phyloP scores from a whole-genome alignment of 2,888 invertebrate genomes.

The Panorpa germanica region DNA sequence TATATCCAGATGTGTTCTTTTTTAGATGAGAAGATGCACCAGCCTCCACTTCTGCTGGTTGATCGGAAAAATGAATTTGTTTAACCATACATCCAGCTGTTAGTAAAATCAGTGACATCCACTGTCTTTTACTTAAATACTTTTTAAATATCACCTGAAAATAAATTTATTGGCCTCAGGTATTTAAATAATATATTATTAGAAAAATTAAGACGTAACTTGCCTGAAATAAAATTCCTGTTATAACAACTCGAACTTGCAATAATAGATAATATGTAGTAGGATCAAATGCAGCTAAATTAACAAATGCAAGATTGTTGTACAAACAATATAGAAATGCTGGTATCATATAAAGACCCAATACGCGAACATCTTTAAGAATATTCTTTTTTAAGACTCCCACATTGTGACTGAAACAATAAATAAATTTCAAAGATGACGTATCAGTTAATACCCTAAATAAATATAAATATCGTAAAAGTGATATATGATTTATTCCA shows the following conservation, averaged over 20 bases:
- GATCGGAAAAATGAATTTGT: constrained; percentile 40
- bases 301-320: constrained; percentile 84
- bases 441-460: constrained; percentile 1
- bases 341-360: constrained; percentile 74
- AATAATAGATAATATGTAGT: constrained; percentile 83
- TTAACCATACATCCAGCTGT: constrained; percentile 86
- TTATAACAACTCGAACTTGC: constrained; percentile 81
- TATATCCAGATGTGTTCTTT: constrained; percentile 23
- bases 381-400: constrained; percentile 34
- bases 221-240: constrained; percentile 84
- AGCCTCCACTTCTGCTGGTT: constrained; percentile 7
- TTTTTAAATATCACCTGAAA: constrained; percentile 72
- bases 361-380: constrained; percentile 37
- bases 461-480: constrained; percentile 5
- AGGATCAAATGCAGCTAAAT: constrained; percentile 80
- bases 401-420: constrained; percentile 37
- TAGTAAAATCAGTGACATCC: constrained; percentile 72
- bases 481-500: too few relatives aligned
- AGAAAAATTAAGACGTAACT: constrained; percentile 11
- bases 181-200: not conserved
- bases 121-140: constrained; percentile 59
- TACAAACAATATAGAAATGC: constrained; percentile 83
- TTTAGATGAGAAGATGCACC: constrained; percentile 13
- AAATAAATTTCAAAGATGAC: constrained; percentile 15
- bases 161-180: constrained; percentile 11